These are phyloP conservation scores for Ceratothoa steindachneri DNA, from an alignment of 2,888 invertebrate species.

Conservation along the genomic window DNA sequence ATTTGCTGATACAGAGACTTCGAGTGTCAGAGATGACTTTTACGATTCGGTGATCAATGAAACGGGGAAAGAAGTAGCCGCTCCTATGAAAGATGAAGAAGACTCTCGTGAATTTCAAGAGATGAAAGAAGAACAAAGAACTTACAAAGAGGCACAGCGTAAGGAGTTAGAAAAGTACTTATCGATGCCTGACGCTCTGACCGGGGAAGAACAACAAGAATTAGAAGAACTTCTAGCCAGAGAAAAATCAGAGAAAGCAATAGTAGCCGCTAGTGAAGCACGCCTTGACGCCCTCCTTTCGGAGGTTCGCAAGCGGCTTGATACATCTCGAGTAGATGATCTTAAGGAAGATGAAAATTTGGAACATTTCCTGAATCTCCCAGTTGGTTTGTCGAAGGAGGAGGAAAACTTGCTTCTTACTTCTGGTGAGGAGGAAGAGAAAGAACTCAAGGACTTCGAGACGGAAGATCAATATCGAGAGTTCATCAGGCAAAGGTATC, in stretches of 20 bases:
- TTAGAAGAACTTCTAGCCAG: constrained; percentile 26
- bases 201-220: constrained; percentile 41
- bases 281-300: constrained; percentile 9
- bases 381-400: constrained; percentile 33
- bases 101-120: neutral
- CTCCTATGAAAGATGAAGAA: neutral
- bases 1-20: neutral
- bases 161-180: constrained; percentile 35
- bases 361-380: constrained; percentile 28
- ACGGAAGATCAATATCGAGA: constrained; percentile 33
- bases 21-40: neutral
- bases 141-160: constrained; percentile 22
- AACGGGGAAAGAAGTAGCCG: neutral
- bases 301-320: constrained; percentile 15
- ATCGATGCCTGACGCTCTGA: constrained; percentile 29
- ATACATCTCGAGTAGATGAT: constrained; percentile 11
- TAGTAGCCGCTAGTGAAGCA: constrained; percentile 15
- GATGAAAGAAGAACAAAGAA: neutral
- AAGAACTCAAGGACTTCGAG: constrained; percentile 21
- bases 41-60: neutral
- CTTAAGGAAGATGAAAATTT: constrained; percentile 25
- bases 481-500: constrained; percentile 28
- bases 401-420: constrained; percentile 25
- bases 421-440: constrained; percentile 30
- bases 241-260: constrained; percentile 2